Evolutionary conservation across 1,140 invertebrate species (phyloP), one percentile per base, ranked within the genome.

Genomic region (Trichonephila clavata): DNA sequence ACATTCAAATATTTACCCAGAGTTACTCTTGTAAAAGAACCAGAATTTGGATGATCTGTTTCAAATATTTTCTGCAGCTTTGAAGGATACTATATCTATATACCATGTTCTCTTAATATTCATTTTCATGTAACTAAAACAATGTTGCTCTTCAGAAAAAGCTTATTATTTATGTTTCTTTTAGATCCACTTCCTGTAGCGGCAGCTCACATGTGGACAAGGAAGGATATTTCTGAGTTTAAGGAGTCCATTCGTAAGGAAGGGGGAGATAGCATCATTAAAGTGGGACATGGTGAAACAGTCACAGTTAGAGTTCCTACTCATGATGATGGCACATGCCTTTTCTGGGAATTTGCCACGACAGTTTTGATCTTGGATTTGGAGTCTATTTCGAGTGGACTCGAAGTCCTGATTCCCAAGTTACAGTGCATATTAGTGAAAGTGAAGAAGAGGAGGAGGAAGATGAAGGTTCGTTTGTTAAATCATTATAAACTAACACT

Each of bases 331-430:
- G 99, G 99, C 0, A 97, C 97, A 1, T 98, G 98, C 95, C 96
- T 99, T n/a, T 99, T 99, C 96, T 99, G 99, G 99, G 99, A 99
- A 96, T 99, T 99, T 96, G 98, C 99, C 14, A 99, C 0, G 99
- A 99, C 95, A 97, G 97, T 95, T 99, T 99, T 96, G 99, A 99
- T 95, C 98, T 99, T 95, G 99, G 99, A 84, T 99, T 99, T 96
- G 99, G 99, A 10, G 97, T 99, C 77, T 99, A 98, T 95, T 99
- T 99, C 96, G 99, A 99, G 96, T 99, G 99, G 99, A 98, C 97
- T 6, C 98, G 98, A 95, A 98, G 97, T 20, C 97, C 97, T 32
- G 97, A 97, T 50, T 98, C 97, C 95, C 86, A 96, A 97, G 98
- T 95, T 97, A 99, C 27, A 97, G 98, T 57, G 97, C 99, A 93